Conservation (phyloP, 2,113 vertebrate species). For the Naja naja region DNA sequence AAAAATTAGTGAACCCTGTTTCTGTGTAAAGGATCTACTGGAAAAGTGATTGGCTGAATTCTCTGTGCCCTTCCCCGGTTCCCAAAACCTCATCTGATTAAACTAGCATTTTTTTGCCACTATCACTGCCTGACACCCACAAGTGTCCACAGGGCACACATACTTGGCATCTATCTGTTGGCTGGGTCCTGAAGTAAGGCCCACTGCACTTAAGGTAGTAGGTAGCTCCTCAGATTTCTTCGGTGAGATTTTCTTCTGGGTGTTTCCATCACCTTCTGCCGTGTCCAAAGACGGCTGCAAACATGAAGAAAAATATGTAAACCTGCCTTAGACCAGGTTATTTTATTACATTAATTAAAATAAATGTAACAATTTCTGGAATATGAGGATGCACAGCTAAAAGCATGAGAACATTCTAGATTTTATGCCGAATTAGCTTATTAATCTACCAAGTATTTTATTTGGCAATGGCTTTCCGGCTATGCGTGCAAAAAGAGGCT, state of each 20-base stretch:
- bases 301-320: neutral
- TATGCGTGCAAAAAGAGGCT: neutral
- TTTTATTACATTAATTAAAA: neutral
- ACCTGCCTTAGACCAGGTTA: neutral
- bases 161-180: slow-evolving; percentile 84
- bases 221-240: slow-evolving; percentile 70
- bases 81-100: neutral
- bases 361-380: neutral
- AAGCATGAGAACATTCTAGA: neutral
- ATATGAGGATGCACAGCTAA: neutral
- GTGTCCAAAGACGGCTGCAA: neutral
- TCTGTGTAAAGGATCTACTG: neutral
- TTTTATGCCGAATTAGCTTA: neutral
- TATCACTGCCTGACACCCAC: neutral
- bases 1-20: too few relatives aligned
- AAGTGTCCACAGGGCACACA: neutral
- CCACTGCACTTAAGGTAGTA: slow-evolving; percentile 37
- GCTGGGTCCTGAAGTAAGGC: slow-evolving; percentile 44
- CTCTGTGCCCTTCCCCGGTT: neutral
- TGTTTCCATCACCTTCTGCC: slow-evolving; percentile 48
- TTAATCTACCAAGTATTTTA: neutral
- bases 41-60: too few relatives aligned
- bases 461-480: neutral
- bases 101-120: neutral
- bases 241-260: slow-evolving; percentile 63